A percentile compares a stretch with the other conserved stretches of the same genome.
These are phyloP conservation scores for Synanthedon myopaeformis DNA, from an alignment of 2,888 invertebrate genomes.

Conservation along the genomic window DNA sequence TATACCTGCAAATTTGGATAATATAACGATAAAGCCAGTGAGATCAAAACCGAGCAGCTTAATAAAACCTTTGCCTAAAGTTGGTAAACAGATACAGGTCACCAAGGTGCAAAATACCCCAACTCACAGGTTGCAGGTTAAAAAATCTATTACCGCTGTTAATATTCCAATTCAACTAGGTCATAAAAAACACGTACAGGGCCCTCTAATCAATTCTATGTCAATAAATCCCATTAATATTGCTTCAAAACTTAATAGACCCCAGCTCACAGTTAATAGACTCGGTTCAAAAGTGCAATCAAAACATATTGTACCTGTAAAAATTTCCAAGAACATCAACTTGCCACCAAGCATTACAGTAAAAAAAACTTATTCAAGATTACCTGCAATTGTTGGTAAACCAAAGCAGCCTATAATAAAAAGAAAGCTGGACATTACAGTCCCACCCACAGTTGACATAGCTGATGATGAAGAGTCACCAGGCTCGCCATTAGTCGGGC, in stretches of 20 bases:
- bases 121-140: conserved; percentile 12
- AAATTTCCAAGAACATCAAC: conserved; percentile 17
- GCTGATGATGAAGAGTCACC: conserved; percentile 43
- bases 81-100: conserved; percentile 17
- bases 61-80: conserved; percentile 11
- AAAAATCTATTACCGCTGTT: not conserved
- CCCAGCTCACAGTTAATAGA: conserved; percentile 13
- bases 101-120: conserved; percentile 17
- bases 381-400: conserved; percentile 1
- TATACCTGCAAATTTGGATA: conserved; percentile 39
- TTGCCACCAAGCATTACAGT: conserved; percentile 48
- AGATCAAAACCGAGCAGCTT: conserved; percentile 10
- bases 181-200: not conserved
- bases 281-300: conserved; percentile 5
- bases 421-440: conserved; percentile 11
- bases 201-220: conserved; percentile 4
- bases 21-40: conserved; percentile 34
- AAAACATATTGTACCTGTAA: conserved; percentile 15
- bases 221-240: conserved; percentile 17
- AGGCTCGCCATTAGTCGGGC: conserved; percentile 17
- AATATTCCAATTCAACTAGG: not conserved
- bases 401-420: conserved; percentile 10
- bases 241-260: conserved; percentile 10
- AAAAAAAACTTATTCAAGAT: conserved; percentile 20
- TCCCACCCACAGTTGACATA: conserved; percentile 41